These are phyloP conservation scores for Orthonevra nobilis DNA, from an alignment of 2,888 invertebrate species.

Conservation along the genomic window DNA sequence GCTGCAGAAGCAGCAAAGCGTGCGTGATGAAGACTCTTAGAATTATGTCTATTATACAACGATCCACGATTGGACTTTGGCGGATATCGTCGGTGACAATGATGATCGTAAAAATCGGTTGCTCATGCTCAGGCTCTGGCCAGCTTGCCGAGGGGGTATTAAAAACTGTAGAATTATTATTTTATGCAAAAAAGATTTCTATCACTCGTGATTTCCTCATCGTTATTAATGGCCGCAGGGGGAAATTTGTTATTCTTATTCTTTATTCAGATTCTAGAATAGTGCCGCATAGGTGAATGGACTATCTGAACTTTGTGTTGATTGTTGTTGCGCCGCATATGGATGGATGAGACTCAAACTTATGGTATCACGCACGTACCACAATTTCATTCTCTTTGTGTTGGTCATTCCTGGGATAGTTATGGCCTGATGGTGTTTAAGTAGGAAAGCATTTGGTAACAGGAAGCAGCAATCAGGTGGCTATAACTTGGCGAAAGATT, in stretches of 20 bases:
- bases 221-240: slow-evolving; percentile 59
- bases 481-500: too few relatives aligned
- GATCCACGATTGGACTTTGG: slow-evolving; percentile 66
- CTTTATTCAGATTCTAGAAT: slow-evolving; percentile 54
- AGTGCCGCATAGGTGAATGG: slow-evolving; percentile 59
- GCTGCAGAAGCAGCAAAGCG: slow-evolving; percentile 11
- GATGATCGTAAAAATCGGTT: slow-evolving; percentile 62
- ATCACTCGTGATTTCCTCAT: slow-evolving; percentile 70
- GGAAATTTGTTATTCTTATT: slow-evolving; percentile 62
- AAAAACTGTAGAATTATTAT: slow-evolving; percentile 68
- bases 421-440: too few relatives aligned
- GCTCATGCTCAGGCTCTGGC: too few relatives aligned
- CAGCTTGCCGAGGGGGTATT: slow-evolving; percentile 54
- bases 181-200: slow-evolving; percentile 70
- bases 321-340: slow-evolving; percentile 3
- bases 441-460: too few relatives aligned
- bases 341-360: too few relatives aligned
- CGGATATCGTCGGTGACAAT: slow-evolving; percentile 68
- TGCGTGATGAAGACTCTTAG: slow-evolving; percentile 55
- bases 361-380: too few relatives aligned
- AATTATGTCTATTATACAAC: slow-evolving; percentile 61
- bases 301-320: slow-evolving; percentile 58
- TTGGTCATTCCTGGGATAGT: too few relatives aligned
- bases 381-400: too few relatives aligned
- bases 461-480: too few relatives aligned